Evolutionary conservation across 1,140 invertebrate species (phyloP), one percentile per base, ranked within the genome.

Genomic region (Mactra quadrangularis): DNA sequence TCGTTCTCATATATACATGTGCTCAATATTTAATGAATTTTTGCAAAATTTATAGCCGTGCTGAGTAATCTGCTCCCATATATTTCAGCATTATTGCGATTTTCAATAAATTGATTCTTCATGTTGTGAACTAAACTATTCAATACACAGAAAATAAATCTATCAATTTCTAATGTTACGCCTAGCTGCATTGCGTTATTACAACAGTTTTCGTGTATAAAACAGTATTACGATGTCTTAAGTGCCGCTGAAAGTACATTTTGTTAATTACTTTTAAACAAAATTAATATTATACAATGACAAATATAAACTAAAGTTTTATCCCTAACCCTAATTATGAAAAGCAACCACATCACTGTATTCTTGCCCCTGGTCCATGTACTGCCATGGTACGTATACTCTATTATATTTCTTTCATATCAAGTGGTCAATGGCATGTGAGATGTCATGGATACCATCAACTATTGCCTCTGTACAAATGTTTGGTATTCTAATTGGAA

Each of bases 391-490:
- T 22, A 13, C 38, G n/a, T 29, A 50, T 17, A 7, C 19, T 27
- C 41, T 66, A 13, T 38, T 66, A 33, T 7, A 7, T 25, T 35
- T 22, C 7, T 83, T 83, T 41, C 83, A n/a, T n/a, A n/a, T n/a
- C n/a, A n/a, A 91, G 89, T 91, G 87, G 87, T 47, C 84, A 15
- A 83, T 91, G 27, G 57, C 87, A 11, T 91, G 90, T 75, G 77
- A 86, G 3, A 33, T 85, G 15, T 57, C 74, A 0, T 90, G 84
- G 78, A 60, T 89, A 1, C 79, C 79, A 7, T 66, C 86, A 22
- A 59, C 83, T 0, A 87, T 90, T 31, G 89, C 88, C 2, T 88
- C 86, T 1, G 84, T 91, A 3, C 90, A 91, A 68, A 91, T 91
- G 90, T 77, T 72, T 0, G 90, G 89, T 7, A 72, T 91, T 0